phyloP scores from a whole-genome alignment of 2,113 vertebrate species.

The Podarcis cretensis region DNA sequence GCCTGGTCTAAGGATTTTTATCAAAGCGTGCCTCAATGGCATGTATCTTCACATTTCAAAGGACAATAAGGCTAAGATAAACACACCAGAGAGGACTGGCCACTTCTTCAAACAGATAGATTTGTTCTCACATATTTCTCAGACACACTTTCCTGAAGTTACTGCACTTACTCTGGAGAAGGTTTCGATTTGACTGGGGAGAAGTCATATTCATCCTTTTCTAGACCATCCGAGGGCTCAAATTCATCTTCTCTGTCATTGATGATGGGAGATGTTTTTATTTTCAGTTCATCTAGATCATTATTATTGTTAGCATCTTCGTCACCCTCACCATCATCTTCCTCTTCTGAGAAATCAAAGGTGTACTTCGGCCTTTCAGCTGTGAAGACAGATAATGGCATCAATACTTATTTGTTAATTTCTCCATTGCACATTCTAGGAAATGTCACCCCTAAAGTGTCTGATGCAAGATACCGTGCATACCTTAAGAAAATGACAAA shows the following conservation, averaged over 20 bases:
- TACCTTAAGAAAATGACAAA: not conserved
- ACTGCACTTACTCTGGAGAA: slow-evolving; percentile 77
- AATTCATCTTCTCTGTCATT: slow-evolving; percentile 88
- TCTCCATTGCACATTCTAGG: not conserved
- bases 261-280: slow-evolving; percentile 81
- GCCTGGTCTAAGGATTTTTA: not conserved
- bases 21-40: not conserved
- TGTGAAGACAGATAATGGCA: slow-evolving; percentile 49
- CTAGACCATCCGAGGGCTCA: slow-evolving; percentile 76
- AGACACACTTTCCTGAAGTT: not conserved
- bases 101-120: not conserved
- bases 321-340: slow-evolving; percentile 85
- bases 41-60: not conserved
- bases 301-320: slow-evolving; percentile 71
- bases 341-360: slow-evolving; percentile 98
- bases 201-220: slow-evolving; percentile 86
- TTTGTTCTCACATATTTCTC: not conserved
- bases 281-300: slow-evolving; percentile 83
- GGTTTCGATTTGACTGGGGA: slow-evolving; percentile 81
- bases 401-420: not conserved
- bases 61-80: not conserved
- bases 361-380: slow-evolving; percentile 97
- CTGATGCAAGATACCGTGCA: too few species aligned
- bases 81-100: not conserved
- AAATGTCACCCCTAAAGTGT: not conserved